Conservation (phyloP, 2,797 vertebrate species). For the Urophycis tenuis region DNA sequence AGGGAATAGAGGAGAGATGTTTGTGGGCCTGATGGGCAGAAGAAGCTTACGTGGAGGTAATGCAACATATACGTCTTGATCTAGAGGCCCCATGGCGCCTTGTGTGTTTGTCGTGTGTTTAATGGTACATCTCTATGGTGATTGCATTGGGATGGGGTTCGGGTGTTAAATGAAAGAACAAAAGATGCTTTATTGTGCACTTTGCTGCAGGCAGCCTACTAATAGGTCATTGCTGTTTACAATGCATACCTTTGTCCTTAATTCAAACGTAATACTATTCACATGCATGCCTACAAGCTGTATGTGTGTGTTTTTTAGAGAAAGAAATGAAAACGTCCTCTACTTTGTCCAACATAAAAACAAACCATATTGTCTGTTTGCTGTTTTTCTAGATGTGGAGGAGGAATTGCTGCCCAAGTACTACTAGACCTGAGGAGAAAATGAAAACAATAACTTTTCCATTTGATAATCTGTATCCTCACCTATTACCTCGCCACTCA, state of each 20-base stretch:
- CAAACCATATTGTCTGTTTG: neutral
- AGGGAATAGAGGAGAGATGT: conserved; percentile 65
- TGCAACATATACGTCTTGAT: neutral
- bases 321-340: neutral
- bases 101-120: neutral
- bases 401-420: conserved; percentile 52
- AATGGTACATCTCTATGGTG: neutral
- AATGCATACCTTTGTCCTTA: neutral
- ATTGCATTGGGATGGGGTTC: neutral
- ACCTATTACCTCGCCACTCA: conserved; percentile 5
- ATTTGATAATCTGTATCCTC: neutral
- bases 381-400: conserved; percentile 49
- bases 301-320: neutral
- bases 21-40: conserved; percentile 67
- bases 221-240: neutral
- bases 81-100: neutral
- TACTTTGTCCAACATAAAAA: neutral
- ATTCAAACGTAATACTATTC: neutral
- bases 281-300: neutral
- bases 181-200: neutral
- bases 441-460: neutral
- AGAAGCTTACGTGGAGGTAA: conserved; percentile 65
- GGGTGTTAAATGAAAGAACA: neutral
- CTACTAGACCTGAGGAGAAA: conserved; percentile 42
- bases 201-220: neutral